A percentile compares a stretch with the other conserved stretches of the same genome.
These are phyloP conservation scores for Sphenopsis melanotis DNA, from an alignment of 2,797 vertebrate species.

Conservation along the genomic window DNA sequence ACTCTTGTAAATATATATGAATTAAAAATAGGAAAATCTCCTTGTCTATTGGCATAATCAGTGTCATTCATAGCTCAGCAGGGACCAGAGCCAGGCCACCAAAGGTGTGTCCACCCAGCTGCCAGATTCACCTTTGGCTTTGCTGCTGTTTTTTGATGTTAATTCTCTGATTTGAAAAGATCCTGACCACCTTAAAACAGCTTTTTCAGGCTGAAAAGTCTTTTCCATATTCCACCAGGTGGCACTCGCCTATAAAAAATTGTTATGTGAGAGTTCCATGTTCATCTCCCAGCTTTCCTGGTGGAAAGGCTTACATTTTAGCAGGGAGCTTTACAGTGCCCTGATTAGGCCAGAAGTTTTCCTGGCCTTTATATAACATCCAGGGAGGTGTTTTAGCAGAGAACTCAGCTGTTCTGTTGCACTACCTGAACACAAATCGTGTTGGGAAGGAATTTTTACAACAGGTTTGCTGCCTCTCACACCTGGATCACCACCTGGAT, in stretches of 20 bases:
- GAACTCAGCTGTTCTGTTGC: neutral
- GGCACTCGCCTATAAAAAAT: conserved; percentile 35
- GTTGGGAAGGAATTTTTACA: neutral
- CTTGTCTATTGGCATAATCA: accelerated
- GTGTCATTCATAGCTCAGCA: accelerated
- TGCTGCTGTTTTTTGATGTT: neutral
- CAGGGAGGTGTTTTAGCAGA: neutral
- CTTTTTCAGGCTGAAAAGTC: neutral
- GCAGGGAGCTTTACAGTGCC: neutral
- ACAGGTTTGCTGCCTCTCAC: neutral
- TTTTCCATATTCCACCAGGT: conserved; percentile 49
- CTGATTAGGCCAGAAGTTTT: neutral
- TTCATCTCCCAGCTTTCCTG: neutral
- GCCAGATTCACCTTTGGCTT: neutral
- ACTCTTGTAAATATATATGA: accelerated
- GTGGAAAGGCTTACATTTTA: neutral
- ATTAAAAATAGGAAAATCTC: neutral
- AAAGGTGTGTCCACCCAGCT: neutral
- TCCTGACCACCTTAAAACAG: conserved; percentile 59
- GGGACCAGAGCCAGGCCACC: neutral
- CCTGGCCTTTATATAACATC: neutral
- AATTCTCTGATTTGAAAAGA: neutral
- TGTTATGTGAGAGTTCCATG: neutral
- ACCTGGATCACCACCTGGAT: accelerated
- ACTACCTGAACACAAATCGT: accelerated